Evolutionary conservation across 2,797 vertebrate species (phyloP).

Genomic region (Pseudochirops cupreus): DNA sequence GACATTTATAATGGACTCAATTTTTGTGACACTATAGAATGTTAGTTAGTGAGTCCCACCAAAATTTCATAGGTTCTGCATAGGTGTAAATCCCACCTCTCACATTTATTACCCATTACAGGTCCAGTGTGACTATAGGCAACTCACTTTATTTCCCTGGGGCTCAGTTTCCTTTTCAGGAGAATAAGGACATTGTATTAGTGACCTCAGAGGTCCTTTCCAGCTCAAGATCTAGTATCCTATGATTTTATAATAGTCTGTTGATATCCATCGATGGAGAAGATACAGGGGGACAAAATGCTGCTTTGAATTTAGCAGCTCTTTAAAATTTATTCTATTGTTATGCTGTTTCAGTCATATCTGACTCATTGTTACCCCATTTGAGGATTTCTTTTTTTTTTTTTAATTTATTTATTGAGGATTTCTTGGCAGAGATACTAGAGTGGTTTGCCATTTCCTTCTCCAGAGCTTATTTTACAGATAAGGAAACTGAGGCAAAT

Average conservation of each 20-base stretch:
- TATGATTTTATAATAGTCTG: too few relatives aligned
- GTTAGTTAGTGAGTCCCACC: not conserved
- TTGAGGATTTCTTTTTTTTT: not conserved
- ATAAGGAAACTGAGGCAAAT: not conserved
- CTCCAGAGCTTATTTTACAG: not conserved
- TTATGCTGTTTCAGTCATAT: not conserved
- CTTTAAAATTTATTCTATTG: not conserved
- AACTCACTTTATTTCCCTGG: too few relatives aligned
- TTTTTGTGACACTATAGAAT: not conserved
- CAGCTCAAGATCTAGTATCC: too few relatives aligned
- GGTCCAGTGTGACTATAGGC: too few relatives aligned
- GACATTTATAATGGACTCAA: not conserved
- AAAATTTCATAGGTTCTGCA: too few relatives aligned
- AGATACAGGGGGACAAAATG: not conserved
- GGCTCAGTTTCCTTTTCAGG: too few relatives aligned
- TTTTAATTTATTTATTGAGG: too few relatives aligned
- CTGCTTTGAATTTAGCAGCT: not conserved
- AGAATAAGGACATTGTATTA: too few relatives aligned
- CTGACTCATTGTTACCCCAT: not conserved
- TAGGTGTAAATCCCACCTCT: too few relatives aligned
- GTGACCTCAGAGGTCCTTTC: too few relatives aligned
- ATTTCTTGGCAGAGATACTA: not conserved
- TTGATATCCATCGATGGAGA: too few relatives aligned
- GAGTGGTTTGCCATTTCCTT: not conserved
- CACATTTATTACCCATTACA: too few relatives aligned